A percentile compares a stretch with the other conserved stretches of the same genome.
These are phyloP conservation scores for Nomada lathburiana DNA, from an alignment of 2,888 invertebrate species.

Conservation along the genomic window DNA sequence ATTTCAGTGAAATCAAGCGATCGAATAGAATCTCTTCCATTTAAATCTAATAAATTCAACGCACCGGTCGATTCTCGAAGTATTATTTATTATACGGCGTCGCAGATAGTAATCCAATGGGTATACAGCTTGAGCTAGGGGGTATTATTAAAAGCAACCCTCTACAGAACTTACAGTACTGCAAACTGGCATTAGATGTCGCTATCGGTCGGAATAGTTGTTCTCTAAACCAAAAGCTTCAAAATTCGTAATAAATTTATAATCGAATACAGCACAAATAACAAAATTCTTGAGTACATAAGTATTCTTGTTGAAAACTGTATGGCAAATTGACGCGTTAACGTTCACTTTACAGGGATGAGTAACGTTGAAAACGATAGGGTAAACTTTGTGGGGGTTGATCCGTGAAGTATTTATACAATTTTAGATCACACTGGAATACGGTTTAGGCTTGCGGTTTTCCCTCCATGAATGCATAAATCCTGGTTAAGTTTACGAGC, in stretches of 20 bases:
- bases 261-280: neutral
- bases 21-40: neutral
- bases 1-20: neutral
- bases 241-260: neutral
- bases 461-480: neutral
- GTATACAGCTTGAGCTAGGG: too few relatives aligned
- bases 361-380: neutral
- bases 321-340: neutral
- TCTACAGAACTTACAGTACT: neutral
- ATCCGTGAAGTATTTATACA: neutral
- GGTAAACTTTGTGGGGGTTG: neutral
- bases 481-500: conserved; percentile 28
- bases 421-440: too few relatives aligned
- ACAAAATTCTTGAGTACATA: neutral
- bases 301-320: too few relatives aligned
- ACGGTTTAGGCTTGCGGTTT: neutral
- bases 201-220: neutral
- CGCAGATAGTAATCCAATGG: neutral
- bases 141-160: neutral
- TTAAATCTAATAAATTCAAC: neutral
- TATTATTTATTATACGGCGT: too few relatives aligned
- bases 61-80: neutral
- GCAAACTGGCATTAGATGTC: neutral
- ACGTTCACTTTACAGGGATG: neutral
- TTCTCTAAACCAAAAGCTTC: neutral